Conservation (phyloP, 2,888 invertebrate genomes). For the Coleophora deauratella region DNA sequence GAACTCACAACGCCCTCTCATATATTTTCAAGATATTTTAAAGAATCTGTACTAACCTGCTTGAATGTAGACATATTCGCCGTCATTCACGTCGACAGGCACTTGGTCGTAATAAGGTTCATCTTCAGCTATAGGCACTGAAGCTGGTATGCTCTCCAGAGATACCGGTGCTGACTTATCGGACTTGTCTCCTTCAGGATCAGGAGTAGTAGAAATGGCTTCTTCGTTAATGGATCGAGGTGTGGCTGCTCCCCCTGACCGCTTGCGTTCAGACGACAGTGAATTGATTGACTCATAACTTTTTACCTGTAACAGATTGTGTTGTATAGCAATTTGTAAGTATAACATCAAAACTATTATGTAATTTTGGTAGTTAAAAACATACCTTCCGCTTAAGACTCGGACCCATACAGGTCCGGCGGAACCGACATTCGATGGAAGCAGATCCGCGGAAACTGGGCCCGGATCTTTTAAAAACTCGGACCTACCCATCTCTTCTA, state of each 20-base stretch:
- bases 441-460: too few relatives aligned
- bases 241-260: constrained; percentile 66
- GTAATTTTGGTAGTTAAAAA: too few relatives aligned
- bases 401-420: too few relatives aligned
- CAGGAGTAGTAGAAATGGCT: constrained; percentile 53
- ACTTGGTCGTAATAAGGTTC: constrained; percentile 84
- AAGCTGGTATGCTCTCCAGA: constrained; percentile 54
- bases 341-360: too few relatives aligned
- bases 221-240: constrained; percentile 67
- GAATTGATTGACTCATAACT: constrained; percentile 79
- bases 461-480: too few relatives aligned
- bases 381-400: too few relatives aligned
- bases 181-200: constrained; percentile 37
- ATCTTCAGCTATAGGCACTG: constrained; percentile 51
- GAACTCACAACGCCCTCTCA: too few relatives aligned
- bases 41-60: constrained; percentile 74
- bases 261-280: constrained; percentile 74
- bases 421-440: too few relatives aligned
- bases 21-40: not conserved
- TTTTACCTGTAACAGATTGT: constrained; percentile 62
- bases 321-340: too few relatives aligned
- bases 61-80: constrained; percentile 85
- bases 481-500: too few relatives aligned
- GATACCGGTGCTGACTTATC: constrained; percentile 61
- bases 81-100: constrained; percentile 78